These are phyloP conservation scores for Shargacucullia verbasci DNA, from an alignment of 2,888 invertebrate species.

Conservation along the genomic window DNA sequence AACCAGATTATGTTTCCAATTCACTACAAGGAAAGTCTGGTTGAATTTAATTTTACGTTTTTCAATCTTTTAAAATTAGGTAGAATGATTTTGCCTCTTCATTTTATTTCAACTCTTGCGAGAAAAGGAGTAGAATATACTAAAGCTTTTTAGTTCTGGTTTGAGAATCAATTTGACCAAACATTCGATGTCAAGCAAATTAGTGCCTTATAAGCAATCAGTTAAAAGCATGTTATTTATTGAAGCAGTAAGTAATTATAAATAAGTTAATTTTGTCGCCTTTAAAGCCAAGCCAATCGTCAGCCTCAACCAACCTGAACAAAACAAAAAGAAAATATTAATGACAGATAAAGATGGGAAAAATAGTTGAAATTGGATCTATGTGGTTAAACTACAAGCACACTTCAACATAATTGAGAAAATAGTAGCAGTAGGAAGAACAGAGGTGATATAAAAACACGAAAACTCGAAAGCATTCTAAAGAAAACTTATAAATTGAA, in stretches of 20 bases:
- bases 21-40: neutral
- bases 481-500: too few relatives aligned
- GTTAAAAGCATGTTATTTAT: conserved; percentile 17
- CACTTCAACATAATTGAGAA: neutral
- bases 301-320: conserved; percentile 54
- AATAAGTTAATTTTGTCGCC: conserved; percentile 25
- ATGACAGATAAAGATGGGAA: neutral
- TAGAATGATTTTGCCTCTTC: neutral
- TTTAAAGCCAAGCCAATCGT: conserved; percentile 30
- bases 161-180: conserved; percentile 15
- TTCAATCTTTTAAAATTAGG: neutral
- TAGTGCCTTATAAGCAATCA: conserved; percentile 4
- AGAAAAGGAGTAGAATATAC: neutral
- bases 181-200: conserved; percentile 5
- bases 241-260: conserved; percentile 22
- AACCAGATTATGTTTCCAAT: conserved; percentile 3
- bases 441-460: neutral
- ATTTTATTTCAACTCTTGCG: neutral
- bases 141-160: neutral
- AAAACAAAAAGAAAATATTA: conserved; percentile 35
- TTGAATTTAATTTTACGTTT: conserved; percentile 4
- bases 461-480: neutral
- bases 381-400: neutral
- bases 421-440: neutral
- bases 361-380: too few relatives aligned